Evolutionary conservation across 2,113 vertebrate species (phyloP).

Genomic region (Cyprinodon brontotheroides): DNA sequence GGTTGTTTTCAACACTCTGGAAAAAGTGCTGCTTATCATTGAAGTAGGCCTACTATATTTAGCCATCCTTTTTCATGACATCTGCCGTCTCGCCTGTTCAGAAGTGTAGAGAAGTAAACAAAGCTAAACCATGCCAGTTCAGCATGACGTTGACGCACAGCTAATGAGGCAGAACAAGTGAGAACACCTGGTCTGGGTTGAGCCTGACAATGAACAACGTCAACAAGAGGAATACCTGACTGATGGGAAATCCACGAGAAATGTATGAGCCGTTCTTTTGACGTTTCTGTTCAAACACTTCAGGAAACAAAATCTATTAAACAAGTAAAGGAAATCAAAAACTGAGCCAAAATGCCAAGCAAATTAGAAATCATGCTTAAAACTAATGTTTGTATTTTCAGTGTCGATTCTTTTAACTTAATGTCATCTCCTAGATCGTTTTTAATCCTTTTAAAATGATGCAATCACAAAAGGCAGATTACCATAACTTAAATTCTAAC

Average conservation of each 20-base stretch:
- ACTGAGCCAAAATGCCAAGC: too few relatives aligned
- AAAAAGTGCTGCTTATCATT: background rate
- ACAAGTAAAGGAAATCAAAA: too few relatives aligned
- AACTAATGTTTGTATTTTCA: too few relatives aligned
- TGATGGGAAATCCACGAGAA: background rate
- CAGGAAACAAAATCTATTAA: too few relatives aligned
- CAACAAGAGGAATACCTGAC: background rate
- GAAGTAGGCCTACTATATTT: background rate
- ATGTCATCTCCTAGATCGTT: too few relatives aligned
- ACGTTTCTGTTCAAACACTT: too few relatives aligned
- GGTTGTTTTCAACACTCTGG: background rate
- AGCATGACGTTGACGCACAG: background rate
- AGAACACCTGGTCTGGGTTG: background rate
- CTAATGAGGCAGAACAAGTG: background rate
- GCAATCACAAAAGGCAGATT: background rate
- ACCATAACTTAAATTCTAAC: too few relatives aligned
- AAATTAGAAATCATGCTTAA: too few relatives aligned
- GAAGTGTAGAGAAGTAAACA: background rate
- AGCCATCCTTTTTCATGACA: background rate
- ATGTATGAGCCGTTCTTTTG: background rate
- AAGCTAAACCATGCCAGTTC: background rate
- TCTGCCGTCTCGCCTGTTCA: background rate
- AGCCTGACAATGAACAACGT: background rate
- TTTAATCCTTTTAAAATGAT: background rate
- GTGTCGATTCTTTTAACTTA: too few relatives aligned